Percentiles rank a stretch among this genome's conserved stretches.
Conservation (phyloP, 2,113 vertebrate species). For the Gymnocephalus cernua region DNA sequence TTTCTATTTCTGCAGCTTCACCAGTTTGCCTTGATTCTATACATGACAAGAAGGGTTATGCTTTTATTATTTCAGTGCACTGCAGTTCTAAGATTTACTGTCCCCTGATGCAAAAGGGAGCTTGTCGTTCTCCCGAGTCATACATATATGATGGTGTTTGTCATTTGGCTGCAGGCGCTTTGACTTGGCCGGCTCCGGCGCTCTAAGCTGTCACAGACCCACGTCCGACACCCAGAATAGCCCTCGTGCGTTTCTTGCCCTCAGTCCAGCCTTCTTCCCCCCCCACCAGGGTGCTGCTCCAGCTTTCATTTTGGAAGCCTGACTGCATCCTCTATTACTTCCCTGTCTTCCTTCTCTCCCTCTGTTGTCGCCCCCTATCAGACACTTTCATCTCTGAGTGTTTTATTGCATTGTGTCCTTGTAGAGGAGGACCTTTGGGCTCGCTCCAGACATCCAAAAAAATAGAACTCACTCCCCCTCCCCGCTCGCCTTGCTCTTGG, state of each 20-base stretch:
- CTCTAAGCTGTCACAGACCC: constrained; percentile 58
- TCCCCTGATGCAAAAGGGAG: constrained; percentile 28
- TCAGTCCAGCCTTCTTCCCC: constrained; percentile 9
- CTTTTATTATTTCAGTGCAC: constrained; percentile 30
- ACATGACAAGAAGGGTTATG: constrained; percentile 2
- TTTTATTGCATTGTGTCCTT: constrained; percentile 76
- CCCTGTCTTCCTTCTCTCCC: constrained; percentile 39
- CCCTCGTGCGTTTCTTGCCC: constrained; percentile 48
- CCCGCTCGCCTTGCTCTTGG: constrained; percentile 44
- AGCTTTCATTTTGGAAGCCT: constrained; percentile 42
- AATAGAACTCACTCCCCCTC: constrained; percentile 40
- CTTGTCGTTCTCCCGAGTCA: constrained; percentile 47
- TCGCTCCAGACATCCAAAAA: constrained; percentile 67
- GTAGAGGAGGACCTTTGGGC: constrained; percentile 71
- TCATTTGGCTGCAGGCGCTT: constrained; percentile 58
- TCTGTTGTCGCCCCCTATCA: constrained; percentile 64
- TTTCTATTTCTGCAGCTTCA: constrained; percentile 41
- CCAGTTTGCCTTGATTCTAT: constrained; percentile 17
- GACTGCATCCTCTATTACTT: constrained; percentile 45
- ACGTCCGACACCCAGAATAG: constrained; percentile 62
- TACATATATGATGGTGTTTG: constrained; percentile 66
- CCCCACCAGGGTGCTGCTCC: constrained; percentile 21
- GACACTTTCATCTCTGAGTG: constrained; percentile 70
- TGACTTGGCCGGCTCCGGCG: constrained; percentile 48
- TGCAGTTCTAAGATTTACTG: constrained; percentile 23